Evolutionary conservation across 2,888 invertebrate species (phyloP).

Genomic region (Nomada hirtipes): DNA sequence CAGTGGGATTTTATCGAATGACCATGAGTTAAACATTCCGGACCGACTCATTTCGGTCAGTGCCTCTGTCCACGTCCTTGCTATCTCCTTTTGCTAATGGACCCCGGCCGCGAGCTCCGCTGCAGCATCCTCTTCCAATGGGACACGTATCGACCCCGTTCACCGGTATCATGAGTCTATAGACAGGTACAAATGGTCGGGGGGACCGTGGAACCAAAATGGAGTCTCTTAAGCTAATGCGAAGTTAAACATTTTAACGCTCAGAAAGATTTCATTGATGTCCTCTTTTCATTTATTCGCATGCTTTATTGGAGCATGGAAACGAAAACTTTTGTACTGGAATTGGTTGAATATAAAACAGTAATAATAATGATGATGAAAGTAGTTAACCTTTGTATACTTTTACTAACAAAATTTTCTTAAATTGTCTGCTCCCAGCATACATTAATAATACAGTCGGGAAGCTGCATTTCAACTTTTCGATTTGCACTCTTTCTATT

Average conservation of each 20-base stretch:
- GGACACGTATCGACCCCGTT: conserved; percentile 13
- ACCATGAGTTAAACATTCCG: conserved; percentile 62
- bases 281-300: not conserved
- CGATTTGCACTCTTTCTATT: no score
- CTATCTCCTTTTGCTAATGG: conserved; percentile 74
- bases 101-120: conserved; percentile 53
- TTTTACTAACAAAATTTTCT: no score
- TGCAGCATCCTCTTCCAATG: not conserved
- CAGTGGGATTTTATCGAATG: conserved; percentile 59
- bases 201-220: not conserved
- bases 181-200: conserved; percentile 11
- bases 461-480: no score
- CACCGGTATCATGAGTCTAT: conserved; percentile 16
- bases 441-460: no score
- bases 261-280: not conserved
- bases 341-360: no score
- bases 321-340: no score
- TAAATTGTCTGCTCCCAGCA: no score
- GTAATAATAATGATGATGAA: no score
- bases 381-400: no score
- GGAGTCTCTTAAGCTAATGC: not conserved
- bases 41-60: conserved; percentile 66
- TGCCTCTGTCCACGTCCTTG: conserved; percentile 70
- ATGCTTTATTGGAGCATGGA: no score
- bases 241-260: not conserved